Percentiles rank a stretch among this genome's conserved stretches.
Conservation (phyloP, 1,140 invertebrate genomes). For the Pseudomyrmex flavicornis region DNA sequence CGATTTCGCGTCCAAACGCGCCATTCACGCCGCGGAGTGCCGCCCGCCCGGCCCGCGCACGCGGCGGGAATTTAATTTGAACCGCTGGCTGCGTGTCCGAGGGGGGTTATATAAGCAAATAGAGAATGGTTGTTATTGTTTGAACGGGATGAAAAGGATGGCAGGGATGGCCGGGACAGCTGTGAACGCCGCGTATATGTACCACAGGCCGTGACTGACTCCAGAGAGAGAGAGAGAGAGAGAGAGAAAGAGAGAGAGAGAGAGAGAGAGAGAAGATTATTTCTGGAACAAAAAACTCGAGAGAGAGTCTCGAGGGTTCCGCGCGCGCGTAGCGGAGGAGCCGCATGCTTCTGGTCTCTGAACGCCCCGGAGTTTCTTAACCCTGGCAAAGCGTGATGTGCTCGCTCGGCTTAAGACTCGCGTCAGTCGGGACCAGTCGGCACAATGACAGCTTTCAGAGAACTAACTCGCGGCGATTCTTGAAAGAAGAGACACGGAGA, state of each 20-base stretch:
- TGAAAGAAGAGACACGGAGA: conserved; percentile 22
- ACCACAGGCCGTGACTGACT: conserved; percentile 71
- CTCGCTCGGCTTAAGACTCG: conserved; percentile 41
- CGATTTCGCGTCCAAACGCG: conserved; percentile 33
- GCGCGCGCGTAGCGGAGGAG: conserved; percentile 46
- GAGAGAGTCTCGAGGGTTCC: conserved; percentile 1
- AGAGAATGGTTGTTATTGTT: conserved; percentile 76
- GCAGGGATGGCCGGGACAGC: conserved; percentile 60
- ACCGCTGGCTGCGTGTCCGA: conserved; percentile 24
- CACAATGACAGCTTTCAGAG: conserved; percentile 75
- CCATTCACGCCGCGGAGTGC: conserved; percentile 41
- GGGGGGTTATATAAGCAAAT: conserved; percentile 73
- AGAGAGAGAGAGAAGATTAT: conserved; percentile 27
- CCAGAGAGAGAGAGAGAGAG: conserved; percentile 52
- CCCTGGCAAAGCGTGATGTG: conserved; percentile 8
- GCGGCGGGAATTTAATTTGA: conserved; percentile 69
- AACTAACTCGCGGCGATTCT: conserved; percentile 55
- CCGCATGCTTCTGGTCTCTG: conserved; percentile 23
- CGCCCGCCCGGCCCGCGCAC: neutral
- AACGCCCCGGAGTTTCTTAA: conserved; percentile 44
- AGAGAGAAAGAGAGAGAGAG: too few species aligned
- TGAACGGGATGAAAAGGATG: conserved; percentile 73
- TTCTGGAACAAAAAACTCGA: conserved; percentile 72
- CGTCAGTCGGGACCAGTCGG: conserved; percentile 60
- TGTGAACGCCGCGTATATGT: conserved; percentile 70